A percentile compares a stretch with the other conserved stretches of the same genome.
Conservation (phyloP, 2,888 invertebrate genomes). For the Pachliopta kotzebuea region DNA sequence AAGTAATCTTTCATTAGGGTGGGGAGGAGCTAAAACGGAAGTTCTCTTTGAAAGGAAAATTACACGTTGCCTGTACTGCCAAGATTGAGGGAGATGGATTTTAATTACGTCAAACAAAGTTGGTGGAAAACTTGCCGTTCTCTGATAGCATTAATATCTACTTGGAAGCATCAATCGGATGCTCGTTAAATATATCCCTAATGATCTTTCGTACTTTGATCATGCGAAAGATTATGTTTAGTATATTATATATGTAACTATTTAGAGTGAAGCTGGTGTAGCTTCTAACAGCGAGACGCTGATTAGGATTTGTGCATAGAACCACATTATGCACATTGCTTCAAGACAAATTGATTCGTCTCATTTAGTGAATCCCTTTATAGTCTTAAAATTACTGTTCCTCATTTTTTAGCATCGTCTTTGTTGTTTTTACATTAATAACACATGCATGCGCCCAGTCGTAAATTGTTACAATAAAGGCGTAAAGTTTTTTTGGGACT, state of each 20-base stretch:
- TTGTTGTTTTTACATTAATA: too few relatives aligned
- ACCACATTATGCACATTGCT: not conserved
- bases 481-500: too few relatives aligned
- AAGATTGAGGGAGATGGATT: slow-evolving; percentile 71
- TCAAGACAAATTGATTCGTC: not conserved
- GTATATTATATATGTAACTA: not conserved
- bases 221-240: not conserved
- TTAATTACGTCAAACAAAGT: slow-evolving; percentile 79
- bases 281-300: not conserved
- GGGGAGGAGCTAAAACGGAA: slow-evolving; percentile 78
- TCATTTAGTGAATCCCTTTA: not conserved
- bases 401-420: too few relatives aligned
- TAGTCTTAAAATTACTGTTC: too few relatives aligned
- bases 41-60: slow-evolving; percentile 80
- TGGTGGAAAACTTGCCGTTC: slow-evolving; percentile 53
- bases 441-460: too few relatives aligned
- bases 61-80: slow-evolving; percentile 74
- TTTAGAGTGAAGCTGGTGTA: too few relatives aligned
- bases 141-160: slow-evolving; percentile 45
- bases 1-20: slow-evolving; percentile 80
- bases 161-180: slow-evolving; percentile 40
- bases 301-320: not conserved
- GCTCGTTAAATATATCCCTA: slow-evolving; percentile 25
- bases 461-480: too few relatives aligned
- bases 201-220: slow-evolving; percentile 24